These are phyloP conservation scores for Trichosurus vulpecula DNA, from an alignment of 2,797 vertebrate genomes.

Conservation along the genomic window DNA sequence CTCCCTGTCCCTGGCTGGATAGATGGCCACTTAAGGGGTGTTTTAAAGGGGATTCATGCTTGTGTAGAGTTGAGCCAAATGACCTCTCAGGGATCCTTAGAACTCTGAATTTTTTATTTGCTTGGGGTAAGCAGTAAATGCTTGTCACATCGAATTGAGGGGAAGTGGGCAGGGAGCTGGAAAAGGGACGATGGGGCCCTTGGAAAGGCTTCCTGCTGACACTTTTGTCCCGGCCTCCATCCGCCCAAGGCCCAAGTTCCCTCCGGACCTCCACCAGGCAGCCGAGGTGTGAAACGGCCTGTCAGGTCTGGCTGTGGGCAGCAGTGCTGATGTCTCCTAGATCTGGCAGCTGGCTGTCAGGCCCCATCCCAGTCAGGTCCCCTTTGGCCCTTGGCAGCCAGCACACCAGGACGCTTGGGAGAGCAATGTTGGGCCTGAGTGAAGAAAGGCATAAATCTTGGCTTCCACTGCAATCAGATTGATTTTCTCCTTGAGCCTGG, in stretches of 20 bases:
- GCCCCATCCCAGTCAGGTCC: neutral
- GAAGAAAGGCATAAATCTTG: neutral
- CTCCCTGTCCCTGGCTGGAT: neutral
- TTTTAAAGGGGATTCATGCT: neutral
- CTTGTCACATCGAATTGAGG: neutral
- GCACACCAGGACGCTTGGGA: neutral
- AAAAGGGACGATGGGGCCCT: neutral
- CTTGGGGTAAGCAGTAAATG: neutral
- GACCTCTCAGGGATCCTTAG: neutral
- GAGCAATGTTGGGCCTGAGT: neutral
- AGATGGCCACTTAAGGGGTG: neutral
- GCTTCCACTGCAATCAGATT: neutral
- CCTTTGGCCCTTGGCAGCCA: neutral
- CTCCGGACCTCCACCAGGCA: neutral
- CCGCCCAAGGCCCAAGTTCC: neutral
- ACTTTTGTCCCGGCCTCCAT: neutral
- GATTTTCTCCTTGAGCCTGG: neutral
- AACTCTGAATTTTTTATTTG: neutral
- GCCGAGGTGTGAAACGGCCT: neutral
- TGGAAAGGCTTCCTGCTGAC: neutral
- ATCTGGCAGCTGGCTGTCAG: neutral
- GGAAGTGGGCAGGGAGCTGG: neutral
- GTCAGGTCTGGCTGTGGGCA: neutral
- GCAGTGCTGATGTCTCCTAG: neutral
- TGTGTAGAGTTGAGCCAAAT: neutral